phyloP scores from a whole-genome alignment of 2,888 invertebrate genomes.

The Ophioninae sp. region DNA sequence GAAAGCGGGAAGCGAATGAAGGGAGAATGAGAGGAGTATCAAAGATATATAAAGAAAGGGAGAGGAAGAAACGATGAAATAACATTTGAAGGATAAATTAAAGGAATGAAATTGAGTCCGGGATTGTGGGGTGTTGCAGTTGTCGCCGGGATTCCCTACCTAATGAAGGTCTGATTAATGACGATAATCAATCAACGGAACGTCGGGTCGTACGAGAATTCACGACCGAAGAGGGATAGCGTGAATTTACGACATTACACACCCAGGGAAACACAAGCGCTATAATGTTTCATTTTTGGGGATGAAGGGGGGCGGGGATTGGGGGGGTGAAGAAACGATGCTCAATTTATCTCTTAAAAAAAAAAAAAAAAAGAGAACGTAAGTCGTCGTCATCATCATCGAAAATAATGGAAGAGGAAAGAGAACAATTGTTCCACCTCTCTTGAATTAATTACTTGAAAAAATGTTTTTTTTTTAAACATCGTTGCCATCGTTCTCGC shows the following conservation, averaged over 20 bases:
- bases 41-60: constrained; percentile 22
- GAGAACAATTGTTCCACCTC: constrained; percentile 2
- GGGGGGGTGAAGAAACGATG: background rate
- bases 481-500: constrained; percentile 43
- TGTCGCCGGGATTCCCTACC: constrained; percentile 79
- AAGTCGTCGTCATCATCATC: constrained; percentile 45
- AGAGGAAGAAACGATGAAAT: constrained; percentile 8
- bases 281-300: background rate
- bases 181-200: constrained; percentile 55
- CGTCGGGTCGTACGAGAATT: constrained; percentile 48
- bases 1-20: constrained; percentile 5
- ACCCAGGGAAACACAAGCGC: constrained; percentile 30
- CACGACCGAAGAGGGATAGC: constrained; percentile 44
- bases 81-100: background rate
- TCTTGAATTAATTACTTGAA: background rate
- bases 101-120: constrained; percentile 21
- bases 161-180: constrained; percentile 77
- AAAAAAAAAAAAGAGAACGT: background rate
- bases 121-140: constrained; percentile 77
- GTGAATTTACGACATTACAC: constrained; percentile 42
- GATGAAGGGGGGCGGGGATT: background rate
- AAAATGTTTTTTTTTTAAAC: constrained; percentile 9
- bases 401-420: constrained; percentile 20
- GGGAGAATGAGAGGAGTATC: constrained; percentile 37
- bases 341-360: background rate